phyloP scores from a whole-genome alignment of 1,140 invertebrate species.

The Ridgeia piscesae region DNA sequence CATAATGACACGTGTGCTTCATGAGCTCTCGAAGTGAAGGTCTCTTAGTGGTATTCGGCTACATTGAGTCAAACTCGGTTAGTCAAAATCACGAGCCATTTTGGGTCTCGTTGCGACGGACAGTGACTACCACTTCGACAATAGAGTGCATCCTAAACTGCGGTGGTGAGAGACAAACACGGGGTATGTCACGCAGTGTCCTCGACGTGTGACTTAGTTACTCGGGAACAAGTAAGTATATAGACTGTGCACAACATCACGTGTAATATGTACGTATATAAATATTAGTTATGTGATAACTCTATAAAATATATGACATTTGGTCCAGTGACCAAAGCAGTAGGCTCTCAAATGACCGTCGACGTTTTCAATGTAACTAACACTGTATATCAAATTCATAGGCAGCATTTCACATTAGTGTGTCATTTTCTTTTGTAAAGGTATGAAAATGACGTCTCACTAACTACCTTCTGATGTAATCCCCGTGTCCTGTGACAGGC shows the following conservation, averaged over 20 bases:
- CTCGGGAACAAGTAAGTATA: not conserved
- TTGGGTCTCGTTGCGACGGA: not conserved
- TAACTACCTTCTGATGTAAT: not conserved
- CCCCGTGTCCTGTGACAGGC: not conserved
- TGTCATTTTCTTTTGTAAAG: not conserved
- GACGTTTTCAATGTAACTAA: too few relatives aligned
- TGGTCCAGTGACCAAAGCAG: not conserved
- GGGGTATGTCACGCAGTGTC: not conserved
- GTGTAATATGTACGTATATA: not conserved
- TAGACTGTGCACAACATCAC: not conserved
- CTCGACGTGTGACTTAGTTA: not conserved
- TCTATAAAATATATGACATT: not conserved
- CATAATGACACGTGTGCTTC: too few relatives aligned
- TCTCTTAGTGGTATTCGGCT: too few relatives aligned
- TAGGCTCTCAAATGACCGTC: not conserved
- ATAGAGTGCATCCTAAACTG: not conserved
- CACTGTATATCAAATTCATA: too few relatives aligned
- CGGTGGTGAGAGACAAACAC: too few relatives aligned
- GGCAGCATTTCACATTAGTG: not conserved
- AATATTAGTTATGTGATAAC: not conserved
- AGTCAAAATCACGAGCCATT: not conserved
- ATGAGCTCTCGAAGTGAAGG: too few relatives aligned
- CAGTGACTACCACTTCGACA: not conserved
- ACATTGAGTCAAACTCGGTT: not conserved
- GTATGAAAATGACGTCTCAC: not conserved